Base-by-base conservation (phyloP, 2,113 vertebrate species). In the Poeciliopsis retropinna region DNA sequence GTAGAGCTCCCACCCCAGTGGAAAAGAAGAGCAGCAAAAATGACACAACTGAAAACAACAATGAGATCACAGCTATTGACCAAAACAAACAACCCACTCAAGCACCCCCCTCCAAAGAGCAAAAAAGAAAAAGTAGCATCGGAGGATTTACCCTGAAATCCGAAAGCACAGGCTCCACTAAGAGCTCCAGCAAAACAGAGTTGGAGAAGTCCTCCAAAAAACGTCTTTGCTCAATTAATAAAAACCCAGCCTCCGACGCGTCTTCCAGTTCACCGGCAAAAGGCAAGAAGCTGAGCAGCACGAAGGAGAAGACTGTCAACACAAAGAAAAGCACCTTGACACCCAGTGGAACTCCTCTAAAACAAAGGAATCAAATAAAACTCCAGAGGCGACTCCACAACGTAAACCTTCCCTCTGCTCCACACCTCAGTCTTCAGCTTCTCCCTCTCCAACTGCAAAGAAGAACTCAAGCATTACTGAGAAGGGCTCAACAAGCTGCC, bases 21-120 rank as follows among this genome's bases (percentile, higher is more conserved):
- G 96, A 96, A 14, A 94, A 89, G 85, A 94, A 85, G 74, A 90
- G 81, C 75, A 75, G 94, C 12, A 87, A 95, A 84, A 91, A 93
- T 13, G 96, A 96, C 73, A 89, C 95, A 10, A 94, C 95, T 31
- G 97, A 98, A 85, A 98, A 97, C 93, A 99, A 98, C 94, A 98
- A 97, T 89, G 96, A 97, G 86, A 96, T 97, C 0, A 95, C 91
- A 60, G 96, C 96, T 54, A 91, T 96, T 70, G 97, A 98, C 88
- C 97, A 98, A 94, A 97, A 96, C 2, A 90, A 94, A 19, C 28
- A 88, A n/a, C 79, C 88, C 3, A 15, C 84, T 29, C 95, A 96
- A 71, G 94, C 93, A 61, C 94, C 96, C 63, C 96, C 96, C 0
- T 92, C 96, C 65, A 98, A 97, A 89, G 98, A 98, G 54, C 94